Percentiles rank a stretch among this genome's conserved stretches.
These are phyloP conservation scores for Hirtodrosophila duncani DNA, from an alignment of 2,888 invertebrate species.

Conservation along the genomic window DNA sequence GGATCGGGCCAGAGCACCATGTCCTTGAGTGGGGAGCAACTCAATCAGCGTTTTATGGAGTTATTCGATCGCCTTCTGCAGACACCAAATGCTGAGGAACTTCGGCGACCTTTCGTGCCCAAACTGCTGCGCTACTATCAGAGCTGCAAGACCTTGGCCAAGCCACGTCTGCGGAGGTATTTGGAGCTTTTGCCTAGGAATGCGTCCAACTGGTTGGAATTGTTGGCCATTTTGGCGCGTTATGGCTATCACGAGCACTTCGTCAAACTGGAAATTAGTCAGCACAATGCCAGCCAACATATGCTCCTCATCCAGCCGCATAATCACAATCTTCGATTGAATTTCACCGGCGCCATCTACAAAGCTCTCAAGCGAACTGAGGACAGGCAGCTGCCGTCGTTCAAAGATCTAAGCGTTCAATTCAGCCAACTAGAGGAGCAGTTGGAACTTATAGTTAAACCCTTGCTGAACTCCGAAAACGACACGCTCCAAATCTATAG, in stretches of 20 bases:
- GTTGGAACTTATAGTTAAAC: slow-evolving; percentile 19
- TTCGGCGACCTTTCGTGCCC: slow-evolving; percentile 31
- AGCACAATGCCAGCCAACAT: slow-evolving; percentile 52
- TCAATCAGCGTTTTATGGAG: slow-evolving; percentile 52
- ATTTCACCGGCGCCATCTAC: slow-evolving; percentile 46
- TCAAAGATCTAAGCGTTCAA: slow-evolving; percentile 18
- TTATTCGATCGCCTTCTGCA: slow-evolving; percentile 42
- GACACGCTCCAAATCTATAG: slow-evolving; percentile 39
- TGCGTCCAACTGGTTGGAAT: slow-evolving; percentile 50
- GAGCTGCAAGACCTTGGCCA: slow-evolving; percentile 35
- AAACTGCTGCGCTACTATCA: slow-evolving; percentile 62
- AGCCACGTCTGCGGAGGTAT: slow-evolving; percentile 41
- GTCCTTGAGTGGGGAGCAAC: slow-evolving; percentile 46
- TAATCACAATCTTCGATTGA: slow-evolving; percentile 32
- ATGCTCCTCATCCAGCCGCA: slow-evolving; percentile 58
- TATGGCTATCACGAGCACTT: slow-evolving; percentile 67
- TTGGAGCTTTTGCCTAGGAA: slow-evolving; percentile 34
- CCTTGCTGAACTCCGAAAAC: slow-evolving; percentile 40
- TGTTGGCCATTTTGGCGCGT: slow-evolving; percentile 49
- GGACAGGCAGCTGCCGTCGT: slow-evolving; percentile 2
- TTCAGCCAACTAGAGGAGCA: slow-evolving; percentile 47
- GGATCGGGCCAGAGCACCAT: slow-evolving; percentile 43
- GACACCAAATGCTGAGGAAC: slow-evolving; percentile 13
- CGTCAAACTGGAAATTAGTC: slow-evolving; percentile 48
- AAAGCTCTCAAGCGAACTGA: slow-evolving; percentile 31